Evolutionary conservation across 1,140 invertebrate genomes (phyloP).

Genomic region (Bilobella aurantiaca): DNA sequence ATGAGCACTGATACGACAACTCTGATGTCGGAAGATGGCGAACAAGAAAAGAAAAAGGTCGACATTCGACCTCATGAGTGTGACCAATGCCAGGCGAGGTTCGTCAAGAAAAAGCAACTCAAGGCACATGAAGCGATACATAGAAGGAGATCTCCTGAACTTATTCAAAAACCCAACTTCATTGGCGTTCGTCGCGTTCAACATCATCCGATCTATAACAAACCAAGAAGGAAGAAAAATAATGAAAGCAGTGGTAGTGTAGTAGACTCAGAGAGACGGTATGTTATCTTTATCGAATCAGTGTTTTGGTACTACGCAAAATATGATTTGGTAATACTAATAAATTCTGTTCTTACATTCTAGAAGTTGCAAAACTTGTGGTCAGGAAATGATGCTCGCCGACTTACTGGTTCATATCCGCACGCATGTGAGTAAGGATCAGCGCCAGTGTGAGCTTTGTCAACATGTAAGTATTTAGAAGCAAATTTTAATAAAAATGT

Average conservation of each 20-base stretch:
- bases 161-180: not conserved
- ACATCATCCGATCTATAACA: not conserved
- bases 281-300: too few relatives aligned
- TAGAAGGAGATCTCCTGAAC: not conserved
- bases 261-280: not conserved
- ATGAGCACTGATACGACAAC: not conserved
- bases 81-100: not conserved
- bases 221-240: not conserved
- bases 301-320: too few relatives aligned
- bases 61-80: not conserved
- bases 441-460: constrained; percentile 2
- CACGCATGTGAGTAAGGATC: not conserved
- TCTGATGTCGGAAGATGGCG: not conserved
- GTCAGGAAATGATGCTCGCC: not conserved
- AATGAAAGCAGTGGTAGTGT: not conserved
- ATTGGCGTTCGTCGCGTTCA: not conserved
- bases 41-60: not conserved
- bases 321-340: too few relatives aligned
- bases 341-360: not conserved
- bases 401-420: not conserved
- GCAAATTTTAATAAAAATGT: not conserved
- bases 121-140: not conserved
- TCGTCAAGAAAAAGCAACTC: not conserved
- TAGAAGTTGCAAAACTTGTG: not conserved
- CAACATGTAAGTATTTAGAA: constrained; percentile 2